Base-by-base conservation (phyloP, 2,888 invertebrate genomes). In the Drosophila vallismaia region DNA sequence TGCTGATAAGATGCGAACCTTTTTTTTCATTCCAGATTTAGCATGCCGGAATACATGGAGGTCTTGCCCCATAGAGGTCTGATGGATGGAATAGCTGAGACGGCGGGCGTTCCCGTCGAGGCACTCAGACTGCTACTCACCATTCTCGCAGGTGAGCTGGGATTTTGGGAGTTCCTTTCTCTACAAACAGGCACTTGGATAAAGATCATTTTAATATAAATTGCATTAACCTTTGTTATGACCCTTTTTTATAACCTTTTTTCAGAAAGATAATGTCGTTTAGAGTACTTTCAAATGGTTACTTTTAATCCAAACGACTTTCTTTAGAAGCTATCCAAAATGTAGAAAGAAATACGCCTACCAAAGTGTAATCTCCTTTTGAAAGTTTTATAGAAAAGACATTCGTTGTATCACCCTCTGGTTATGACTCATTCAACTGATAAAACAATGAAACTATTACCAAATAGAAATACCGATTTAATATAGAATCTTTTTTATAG, bases 41-140 rank as follows among this genome's bases (percentile, higher is more conserved):
- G 51, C 42, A 66, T 71, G 72, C 45, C 74, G 55, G 59, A 72
- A 10, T 31, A 44, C 9, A 52, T n/a, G 6, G 56, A 57, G 49
- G 46, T 52, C 8, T 10, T 68, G 46, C 14, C 64, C 2, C 36
- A 53, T 4, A 7, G 19, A n/a, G 69, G 69, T 4, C 5, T 49
- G 12, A 26, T 77, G 44, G 71, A 55, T 12, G 52, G 48, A 12
- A 14, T 73, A 28, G 69, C 82, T 33, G 9, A 28, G n/a, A 26
- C 24, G 33, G n/a, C 66, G 50, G 94, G 94, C 0, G 93, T 94
- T 0, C 93, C 94, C 0, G 94, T 94, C 68, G 94, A 94, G 10
- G 95, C 95, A 0, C 73, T 95, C 1, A 93, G 94, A 7, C 91
- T 96, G 9, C 87, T 96, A 0, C 80, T 94, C 36, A 94, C 95